Evolutionary conservation across 1,140 invertebrate genomes (phyloP).

Genomic region (Whitmania pigra): DNA sequence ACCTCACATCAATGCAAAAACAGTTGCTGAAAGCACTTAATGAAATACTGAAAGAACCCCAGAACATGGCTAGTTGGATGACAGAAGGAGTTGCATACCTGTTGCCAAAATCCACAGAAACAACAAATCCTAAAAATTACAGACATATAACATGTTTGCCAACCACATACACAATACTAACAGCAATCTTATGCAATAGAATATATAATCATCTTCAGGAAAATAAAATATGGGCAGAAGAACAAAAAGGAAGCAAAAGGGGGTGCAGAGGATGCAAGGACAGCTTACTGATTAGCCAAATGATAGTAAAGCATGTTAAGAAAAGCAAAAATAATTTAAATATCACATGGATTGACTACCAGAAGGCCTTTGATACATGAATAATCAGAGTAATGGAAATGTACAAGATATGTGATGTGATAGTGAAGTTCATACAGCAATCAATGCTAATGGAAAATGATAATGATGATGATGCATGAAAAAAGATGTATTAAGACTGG

Average conservation of each 20-base stretch:
- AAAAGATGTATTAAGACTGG: no score
- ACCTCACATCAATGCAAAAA: neutral
- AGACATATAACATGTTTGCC: neutral
- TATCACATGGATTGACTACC: neutral
- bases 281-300: neutral
- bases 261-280: neutral
- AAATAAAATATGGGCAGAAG: neutral
- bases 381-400: neutral
- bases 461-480: no score
- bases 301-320: neutral
- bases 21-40: neutral
- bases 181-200: neutral
- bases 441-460: neutral
- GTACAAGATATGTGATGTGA: neutral
- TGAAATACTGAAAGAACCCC: neutral
- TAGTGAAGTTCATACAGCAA: neutral
- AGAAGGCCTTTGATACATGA: neutral
- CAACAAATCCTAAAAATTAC: neutral
- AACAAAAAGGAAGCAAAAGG: neutral
- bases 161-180: neutral
- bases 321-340: neutral
- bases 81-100: no score
- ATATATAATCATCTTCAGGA: neutral
- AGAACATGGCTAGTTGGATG: no score
- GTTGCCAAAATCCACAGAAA: no score